These are phyloP conservation scores for Limosa lapponica DNA, from an alignment of 2,797 vertebrate species.

Conservation along the genomic window DNA sequence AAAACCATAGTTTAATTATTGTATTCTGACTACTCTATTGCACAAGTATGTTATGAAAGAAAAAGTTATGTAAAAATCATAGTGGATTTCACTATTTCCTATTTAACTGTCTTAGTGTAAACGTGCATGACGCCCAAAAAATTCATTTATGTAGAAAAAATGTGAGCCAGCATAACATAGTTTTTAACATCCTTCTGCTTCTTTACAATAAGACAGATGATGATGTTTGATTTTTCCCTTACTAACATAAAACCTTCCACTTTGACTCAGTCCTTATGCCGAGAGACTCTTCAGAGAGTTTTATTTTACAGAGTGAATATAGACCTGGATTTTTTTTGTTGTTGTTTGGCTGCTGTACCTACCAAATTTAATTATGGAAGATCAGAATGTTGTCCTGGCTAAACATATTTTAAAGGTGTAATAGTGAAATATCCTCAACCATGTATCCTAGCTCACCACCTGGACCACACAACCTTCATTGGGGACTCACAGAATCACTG, in stretches of 20 bases:
- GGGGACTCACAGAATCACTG: not conserved
- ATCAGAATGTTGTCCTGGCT: not conserved
- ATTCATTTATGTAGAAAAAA: not conserved
- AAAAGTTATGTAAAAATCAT: not conserved
- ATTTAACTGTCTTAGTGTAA: not conserved
- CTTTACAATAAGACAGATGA: not conserved
- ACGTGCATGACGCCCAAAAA: not conserved
- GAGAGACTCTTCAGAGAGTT: not conserved
- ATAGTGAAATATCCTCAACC: not conserved
- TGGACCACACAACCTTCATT: not conserved
- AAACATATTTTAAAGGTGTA: not conserved
- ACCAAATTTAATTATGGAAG: not conserved
- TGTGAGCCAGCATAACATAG: not conserved
- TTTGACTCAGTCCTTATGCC: not conserved
- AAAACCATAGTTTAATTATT: not conserved
- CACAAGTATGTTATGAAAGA: not conserved
- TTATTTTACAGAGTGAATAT: not conserved
- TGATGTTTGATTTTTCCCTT: not conserved
- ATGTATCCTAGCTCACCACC: not conserved
- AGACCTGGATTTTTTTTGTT: not conserved
- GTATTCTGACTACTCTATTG: not conserved
- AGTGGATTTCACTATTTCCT: constrained; percentile 29
- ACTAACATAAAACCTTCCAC: not conserved
- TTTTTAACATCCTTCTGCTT: not conserved
- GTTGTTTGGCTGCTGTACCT: not conserved